phyloP scores from a whole-genome alignment of 2,888 invertebrate genomes.

The Apoda limacodes region DNA sequence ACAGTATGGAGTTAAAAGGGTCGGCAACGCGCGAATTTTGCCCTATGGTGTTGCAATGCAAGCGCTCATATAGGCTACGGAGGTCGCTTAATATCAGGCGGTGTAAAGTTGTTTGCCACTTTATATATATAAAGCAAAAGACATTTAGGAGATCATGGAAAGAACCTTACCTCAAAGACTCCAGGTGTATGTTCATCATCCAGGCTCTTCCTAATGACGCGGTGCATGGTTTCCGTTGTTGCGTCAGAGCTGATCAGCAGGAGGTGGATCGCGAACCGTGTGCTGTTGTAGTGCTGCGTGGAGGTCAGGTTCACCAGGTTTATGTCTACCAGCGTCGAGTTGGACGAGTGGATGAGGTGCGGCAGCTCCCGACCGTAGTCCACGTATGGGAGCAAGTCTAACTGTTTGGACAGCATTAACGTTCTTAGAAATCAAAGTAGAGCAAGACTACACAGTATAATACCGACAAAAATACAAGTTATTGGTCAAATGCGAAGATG shows the following conservation, averaged over 20 bases:
- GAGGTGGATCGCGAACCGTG: conserved; percentile 73
- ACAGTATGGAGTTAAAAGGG: no score
- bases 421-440: no score
- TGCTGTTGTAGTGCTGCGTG: conserved; percentile 51
- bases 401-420: conserved; percentile 59
- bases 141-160: not conserved
- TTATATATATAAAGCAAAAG: no score
- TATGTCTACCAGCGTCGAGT: conserved; percentile 74
- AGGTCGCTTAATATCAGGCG: not conserved
- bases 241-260: conserved; percentile 60
- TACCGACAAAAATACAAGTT: no score
- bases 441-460: no score
- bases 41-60: no score
- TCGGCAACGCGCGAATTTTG: no score
- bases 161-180: conserved; percentile 70
- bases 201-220: conserved; percentile 63
- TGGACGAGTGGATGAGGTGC: conserved; percentile 74
- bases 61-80: no score
- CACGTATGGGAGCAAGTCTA: conserved; percentile 53
- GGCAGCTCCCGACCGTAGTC: conserved; percentile 68
- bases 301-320: conserved; percentile 64
- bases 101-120: no score
- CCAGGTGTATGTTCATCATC: conserved; percentile 83
- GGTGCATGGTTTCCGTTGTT: conserved; percentile 39
- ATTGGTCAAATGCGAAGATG: no score